A percentile compares a stretch with the other conserved stretches of the same genome.
phyloP scores from a whole-genome alignment of 2,113 vertebrate genomes.

The Vulpes ferrilata region DNA sequence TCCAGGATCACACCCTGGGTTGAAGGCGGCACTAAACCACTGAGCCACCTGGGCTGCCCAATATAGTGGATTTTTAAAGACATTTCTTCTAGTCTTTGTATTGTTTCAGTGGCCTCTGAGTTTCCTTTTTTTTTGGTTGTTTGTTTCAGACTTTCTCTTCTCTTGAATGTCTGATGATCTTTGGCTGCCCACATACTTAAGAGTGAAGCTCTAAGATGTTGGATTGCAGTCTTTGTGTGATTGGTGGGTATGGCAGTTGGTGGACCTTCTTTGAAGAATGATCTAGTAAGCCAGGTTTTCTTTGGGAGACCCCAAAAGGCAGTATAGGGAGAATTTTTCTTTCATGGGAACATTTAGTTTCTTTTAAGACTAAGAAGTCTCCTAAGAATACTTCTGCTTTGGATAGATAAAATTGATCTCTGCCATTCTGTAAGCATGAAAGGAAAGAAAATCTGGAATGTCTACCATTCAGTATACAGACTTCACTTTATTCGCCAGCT shows the following conservation, averaged over 20 bases:
- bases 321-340: background rate
- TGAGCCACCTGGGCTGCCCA: too few relatives aligned
- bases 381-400: background rate
- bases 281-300: background rate
- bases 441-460: background rate
- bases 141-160: background rate
- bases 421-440: background rate
- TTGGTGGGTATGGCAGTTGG: background rate
- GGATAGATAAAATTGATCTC: background rate
- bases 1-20: too few relatives aligned
- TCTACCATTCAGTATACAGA: background rate
- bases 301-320: background rate
- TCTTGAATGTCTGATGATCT: background rate
- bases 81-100: background rate
- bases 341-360: background rate
- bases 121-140: background rate
- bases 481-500: background rate
- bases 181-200: background rate
- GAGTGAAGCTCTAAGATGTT: background rate
- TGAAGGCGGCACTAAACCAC: too few relatives aligned
- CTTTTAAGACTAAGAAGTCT: background rate
- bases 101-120: background rate
- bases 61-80: background rate
- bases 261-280: background rate
- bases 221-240: background rate